Base-by-base conservation (phyloP, 1,140 invertebrate species). In the Euglossa dilemma region DNA sequence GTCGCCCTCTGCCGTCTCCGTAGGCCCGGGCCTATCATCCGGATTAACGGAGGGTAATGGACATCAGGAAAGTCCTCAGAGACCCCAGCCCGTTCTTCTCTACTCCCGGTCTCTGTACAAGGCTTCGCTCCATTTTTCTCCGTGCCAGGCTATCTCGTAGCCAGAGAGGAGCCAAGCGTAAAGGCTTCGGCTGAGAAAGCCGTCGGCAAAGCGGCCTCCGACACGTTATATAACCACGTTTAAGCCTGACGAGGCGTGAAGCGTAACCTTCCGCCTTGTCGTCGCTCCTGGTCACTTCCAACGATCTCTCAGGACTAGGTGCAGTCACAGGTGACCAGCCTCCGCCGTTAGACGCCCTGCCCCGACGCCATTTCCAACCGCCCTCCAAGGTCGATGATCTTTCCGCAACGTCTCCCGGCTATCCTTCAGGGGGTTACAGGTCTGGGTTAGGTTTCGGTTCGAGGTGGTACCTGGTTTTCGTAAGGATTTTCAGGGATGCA, bases 161-260 rank as follows among this genome's bases (percentile, higher is more conserved):
- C 12, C 6, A 12, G 11, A 66, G 25, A 61, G 50, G 36, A 56
- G 36, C 71, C 20, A 54, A 36, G 78, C n/a, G 59, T 83, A 83
- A 86, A 83, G 80, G 80, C 61, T 36, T 25, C 6, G 56, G 82
- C 54, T 86, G 25, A 84, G 71, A 80, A 63, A 59, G 45, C 71
- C 69, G 69, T n/a, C 57, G 80, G 66, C 47, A 75, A 86, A 86
- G 77, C 66, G 25, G 36, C 52, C 56, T 43, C 47, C 85, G 67
- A 77, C 71, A 80, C 64, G 63, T 87, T 80, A 83, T 80, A 52
- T 87, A 87, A 87, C 79, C 69, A 85, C 77, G 82, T 74, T 83
- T 56, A 52, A 87, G 54, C 64, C 54, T 50, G 75, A 67, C 86
- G 85, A 80, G 67, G 81, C 85, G 81, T 87, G 85, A 87, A 87